Conservation (phyloP, 1,140 invertebrate species). For the Capitella teleta region DNA sequence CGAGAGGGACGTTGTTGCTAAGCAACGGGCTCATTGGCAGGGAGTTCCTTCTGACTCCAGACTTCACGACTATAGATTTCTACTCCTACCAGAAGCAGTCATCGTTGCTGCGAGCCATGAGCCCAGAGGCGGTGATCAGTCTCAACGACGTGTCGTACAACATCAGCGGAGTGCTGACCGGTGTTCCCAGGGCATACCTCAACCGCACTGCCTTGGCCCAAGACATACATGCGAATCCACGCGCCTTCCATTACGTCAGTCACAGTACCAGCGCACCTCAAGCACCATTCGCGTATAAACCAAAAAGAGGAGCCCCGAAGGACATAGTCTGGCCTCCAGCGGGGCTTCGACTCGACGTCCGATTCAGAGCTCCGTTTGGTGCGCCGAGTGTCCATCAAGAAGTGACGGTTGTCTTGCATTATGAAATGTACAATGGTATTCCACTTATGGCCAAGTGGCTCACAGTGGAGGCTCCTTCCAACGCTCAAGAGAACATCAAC, state of each 20-base stretch:
- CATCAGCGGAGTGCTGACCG: background rate
- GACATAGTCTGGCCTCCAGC: conserved; percentile 5
- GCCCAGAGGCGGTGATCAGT: background rate
- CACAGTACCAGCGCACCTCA: background rate
- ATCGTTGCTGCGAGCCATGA: background rate
- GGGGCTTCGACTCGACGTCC: background rate
- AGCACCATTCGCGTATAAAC: conserved; percentile 4
- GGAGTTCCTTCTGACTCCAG: conserved; percentile 1
- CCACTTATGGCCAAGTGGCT: conserved; percentile 6
- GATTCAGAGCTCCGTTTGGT: conserved; percentile 2
- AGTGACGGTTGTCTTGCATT: conserved; percentile 2
- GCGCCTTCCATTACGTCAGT: background rate
- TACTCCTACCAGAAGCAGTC: background rate
- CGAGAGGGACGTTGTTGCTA: background rate
- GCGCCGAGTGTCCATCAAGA: conserved; percentile 5
- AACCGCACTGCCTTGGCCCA: background rate
- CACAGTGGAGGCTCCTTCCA: background rate
- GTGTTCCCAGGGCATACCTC: conserved; percentile 3
- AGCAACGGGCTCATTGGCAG: background rate
- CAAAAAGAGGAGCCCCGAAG: background rate
- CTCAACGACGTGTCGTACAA: background rate
- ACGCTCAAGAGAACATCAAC: background rate
- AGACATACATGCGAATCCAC: background rate
- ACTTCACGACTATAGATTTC: conserved; percentile 6
- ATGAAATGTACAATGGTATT: conserved; percentile 12